Evolutionary conservation across 1,140 invertebrate species (phyloP).

Genomic region (Lerema accius): DNA sequence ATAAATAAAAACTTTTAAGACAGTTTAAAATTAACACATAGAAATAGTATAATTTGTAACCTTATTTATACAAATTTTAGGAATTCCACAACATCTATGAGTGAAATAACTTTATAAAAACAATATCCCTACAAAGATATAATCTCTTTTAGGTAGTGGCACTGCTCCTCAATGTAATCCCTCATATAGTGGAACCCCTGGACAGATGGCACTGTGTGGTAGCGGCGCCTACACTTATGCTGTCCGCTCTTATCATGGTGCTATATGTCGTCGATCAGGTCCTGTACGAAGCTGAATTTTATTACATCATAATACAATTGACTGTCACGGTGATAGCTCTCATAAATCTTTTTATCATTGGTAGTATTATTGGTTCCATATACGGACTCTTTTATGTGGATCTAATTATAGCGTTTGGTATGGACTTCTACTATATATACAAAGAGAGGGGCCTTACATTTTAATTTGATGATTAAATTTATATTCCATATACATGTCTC

Average conservation of each 20-base stretch:
- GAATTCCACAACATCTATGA: too few relatives aligned
- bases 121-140: conserved; percentile 31
- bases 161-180: conserved; percentile 71
- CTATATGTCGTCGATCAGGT: conserved; percentile 73
- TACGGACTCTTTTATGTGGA: conserved; percentile 73
- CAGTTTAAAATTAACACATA: too few relatives aligned
- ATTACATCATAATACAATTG: conserved; percentile 65
- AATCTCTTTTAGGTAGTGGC: conserved; percentile 76
- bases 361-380: conserved; percentile 59
- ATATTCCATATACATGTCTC: neutral
- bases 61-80: too few relatives aligned
- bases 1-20: too few relatives aligned
- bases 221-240: conserved; percentile 65
- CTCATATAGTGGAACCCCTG: conserved; percentile 67
- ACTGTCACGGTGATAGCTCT: conserved; percentile 53
- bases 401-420: conserved; percentile 63
- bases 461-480: conserved; percentile 43
- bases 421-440: conserved; percentile 66
- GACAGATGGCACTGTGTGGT: conserved; percentile 62
- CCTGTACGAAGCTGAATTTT: conserved; percentile 66
- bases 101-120: too few relatives aligned
- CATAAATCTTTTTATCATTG: conserved; percentile 49
- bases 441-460: conserved; percentile 62
- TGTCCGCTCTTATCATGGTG: conserved; percentile 62
- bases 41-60: too few relatives aligned